Base-by-base conservation (phyloP, 2,888 invertebrate genomes). In the Xestobium rufovillosum region DNA sequence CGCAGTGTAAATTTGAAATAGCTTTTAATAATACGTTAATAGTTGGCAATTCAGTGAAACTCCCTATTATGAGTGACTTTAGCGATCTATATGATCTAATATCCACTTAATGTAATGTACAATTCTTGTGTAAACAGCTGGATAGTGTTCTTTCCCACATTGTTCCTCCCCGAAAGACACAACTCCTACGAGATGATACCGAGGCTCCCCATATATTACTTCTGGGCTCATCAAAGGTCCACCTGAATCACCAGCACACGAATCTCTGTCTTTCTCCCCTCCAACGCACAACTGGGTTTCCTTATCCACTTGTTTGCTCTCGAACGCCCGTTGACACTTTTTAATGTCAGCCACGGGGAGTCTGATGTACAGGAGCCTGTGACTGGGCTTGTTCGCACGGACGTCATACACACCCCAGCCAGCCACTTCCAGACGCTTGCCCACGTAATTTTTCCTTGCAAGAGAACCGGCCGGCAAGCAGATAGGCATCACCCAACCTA, bases 231-330 rank as follows among this genome's bases (percentile, higher is more conserved):
- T 74, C 2, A 79, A 60, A 1, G 79, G 76, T 1, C 79, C 79
- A 4, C 79, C 79, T 32, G 76, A 76, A 51, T 80, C 78, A 3
- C 78, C 76, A 12, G 68, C 58, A 46, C 79, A 80, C 1, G 78
- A 73, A 53, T 78, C 78, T 29, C 68, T 63, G 1, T 70, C 64
- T 48, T 57, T 56, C 45, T 60, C 59, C 2, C 78, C 78, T 2
- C 78, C 78, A 2, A 76, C 76, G 53, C 79, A 79, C 36, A 79
- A 55, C 52, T 80, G 79, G 0, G 69, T 67, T 3, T 42, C 33
- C n/a, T n/a, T n/a, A 14, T 65, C 64, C 1, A 78, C 51, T 0
- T 44, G 48, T 1, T 76, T 67, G 3, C 59, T 62, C 2, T 66
- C 69, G n/a, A 19, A 19, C n/a, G 23, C n/a, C n/a, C 23, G 6